These are phyloP conservation scores for Calonectris borealis DNA, from an alignment of 2,113 vertebrate species.

Conservation along the genomic window DNA sequence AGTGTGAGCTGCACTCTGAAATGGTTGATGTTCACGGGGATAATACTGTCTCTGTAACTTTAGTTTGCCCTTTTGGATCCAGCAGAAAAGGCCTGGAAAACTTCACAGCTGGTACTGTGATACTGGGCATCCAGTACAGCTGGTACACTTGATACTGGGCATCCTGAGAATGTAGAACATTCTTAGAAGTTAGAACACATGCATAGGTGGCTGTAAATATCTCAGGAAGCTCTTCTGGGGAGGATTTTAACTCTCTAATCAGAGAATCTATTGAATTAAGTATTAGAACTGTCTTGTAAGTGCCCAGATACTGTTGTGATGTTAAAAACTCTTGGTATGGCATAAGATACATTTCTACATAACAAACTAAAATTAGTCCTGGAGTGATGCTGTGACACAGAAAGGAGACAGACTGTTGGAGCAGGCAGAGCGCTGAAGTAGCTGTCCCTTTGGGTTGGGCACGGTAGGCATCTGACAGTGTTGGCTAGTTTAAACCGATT, in stretches of 20 bases:
- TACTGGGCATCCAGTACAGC: neutral
- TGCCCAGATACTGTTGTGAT: neutral
- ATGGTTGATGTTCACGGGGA: neutral
- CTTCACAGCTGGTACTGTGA: neutral
- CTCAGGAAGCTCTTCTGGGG: neutral
- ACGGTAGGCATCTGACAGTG: neutral
- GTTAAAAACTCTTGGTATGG: neutral
- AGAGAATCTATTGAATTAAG: neutral
- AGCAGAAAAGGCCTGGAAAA: neutral
- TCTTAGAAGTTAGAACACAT: neutral
- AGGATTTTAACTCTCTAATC: neutral
- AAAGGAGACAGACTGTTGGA: neutral
- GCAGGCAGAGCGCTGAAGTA: neutral
- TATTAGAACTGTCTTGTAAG: neutral
- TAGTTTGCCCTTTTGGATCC: neutral
- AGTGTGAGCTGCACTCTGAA: neutral
- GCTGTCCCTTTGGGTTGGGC: neutral
- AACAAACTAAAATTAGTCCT: neutral
- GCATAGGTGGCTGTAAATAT: neutral
- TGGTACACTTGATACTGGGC: neutral
- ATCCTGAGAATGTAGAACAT: neutral
- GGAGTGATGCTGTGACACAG: neutral
- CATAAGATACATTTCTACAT: neutral
- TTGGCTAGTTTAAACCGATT: fast-evolving
- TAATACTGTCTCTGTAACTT: neutral